These are phyloP conservation scores for Micropterix aruncella DNA, from an alignment of 2,888 invertebrate species.

Conservation along the genomic window DNA sequence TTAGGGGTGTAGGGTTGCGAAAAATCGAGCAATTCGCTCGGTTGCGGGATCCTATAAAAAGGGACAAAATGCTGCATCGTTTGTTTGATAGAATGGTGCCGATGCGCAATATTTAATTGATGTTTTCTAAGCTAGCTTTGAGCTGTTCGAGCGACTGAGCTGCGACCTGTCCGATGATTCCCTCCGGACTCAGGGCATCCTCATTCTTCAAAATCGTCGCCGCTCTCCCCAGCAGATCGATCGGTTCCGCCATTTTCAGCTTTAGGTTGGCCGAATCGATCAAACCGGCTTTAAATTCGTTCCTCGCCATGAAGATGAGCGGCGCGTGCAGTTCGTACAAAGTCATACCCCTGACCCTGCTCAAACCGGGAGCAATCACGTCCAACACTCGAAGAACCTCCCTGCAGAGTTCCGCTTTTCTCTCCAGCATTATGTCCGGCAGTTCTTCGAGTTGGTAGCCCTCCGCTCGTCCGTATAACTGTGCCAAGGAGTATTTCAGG, in stretches of 20 bases:
- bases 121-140: conserved; percentile 23
- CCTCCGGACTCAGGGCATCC: conserved; percentile 49
- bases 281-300: conserved; percentile 41
- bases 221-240: conserved; percentile 47
- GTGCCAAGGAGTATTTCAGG: conserved; percentile 53
- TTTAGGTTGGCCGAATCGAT: conserved; percentile 46
- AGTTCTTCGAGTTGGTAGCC: conserved; percentile 58
- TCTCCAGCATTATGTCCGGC: conserved; percentile 55
- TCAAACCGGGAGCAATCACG: conserved; percentile 62
- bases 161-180: conserved; percentile 46
- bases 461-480: conserved; percentile 64
- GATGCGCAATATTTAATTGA: not conserved
- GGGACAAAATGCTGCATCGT: no score
- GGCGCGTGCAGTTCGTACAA: conserved; percentile 74
- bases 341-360: conserved; percentile 63
- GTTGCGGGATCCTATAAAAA: no score
- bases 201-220: conserved; percentile 52
- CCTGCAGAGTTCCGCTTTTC: conserved; percentile 61
- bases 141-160: conserved; percentile 33
- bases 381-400: conserved; percentile 53
- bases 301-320: conserved; percentile 53
- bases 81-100: no score
- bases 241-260: conserved; percentile 47
- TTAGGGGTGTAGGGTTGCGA: no score
- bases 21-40: no score